Conservation (phyloP, 2,888 invertebrate species). For the Antitype chi region DNA sequence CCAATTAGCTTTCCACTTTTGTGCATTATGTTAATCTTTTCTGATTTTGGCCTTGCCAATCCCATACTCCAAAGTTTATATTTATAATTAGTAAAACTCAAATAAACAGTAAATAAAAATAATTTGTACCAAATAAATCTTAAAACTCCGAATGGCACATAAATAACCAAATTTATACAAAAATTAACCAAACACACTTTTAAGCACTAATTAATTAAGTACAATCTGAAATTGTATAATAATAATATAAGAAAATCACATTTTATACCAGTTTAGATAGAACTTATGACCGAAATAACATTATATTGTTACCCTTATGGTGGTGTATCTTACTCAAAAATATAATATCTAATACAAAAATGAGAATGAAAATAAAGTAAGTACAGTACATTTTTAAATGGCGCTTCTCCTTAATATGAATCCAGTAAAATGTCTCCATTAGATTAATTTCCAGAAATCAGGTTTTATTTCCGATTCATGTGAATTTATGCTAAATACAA, state of each 20-base stretch:
- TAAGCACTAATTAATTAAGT: slow-evolving; percentile 52
- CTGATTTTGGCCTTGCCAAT: background rate
- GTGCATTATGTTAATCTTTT: background rate
- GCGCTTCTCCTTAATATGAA: slow-evolving; percentile 8
- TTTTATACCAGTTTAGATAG: slow-evolving; percentile 15
- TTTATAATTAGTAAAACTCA: slow-evolving; percentile 11
- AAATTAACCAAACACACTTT: slow-evolving; percentile 12
- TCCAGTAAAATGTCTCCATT: slow-evolving; percentile 2
- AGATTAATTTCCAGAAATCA: too few species aligned
- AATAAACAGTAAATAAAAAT: slow-evolving; percentile 35
- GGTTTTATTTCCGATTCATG: background rate
- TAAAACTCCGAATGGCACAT: slow-evolving; percentile 51
- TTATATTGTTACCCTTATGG: slow-evolving; percentile 15
- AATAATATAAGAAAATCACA: slow-evolving; percentile 39
- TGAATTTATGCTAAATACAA: background rate
- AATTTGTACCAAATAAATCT: slow-evolving; percentile 55
- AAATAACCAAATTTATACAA: slow-evolving; percentile 21
- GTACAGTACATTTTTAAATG: slow-evolving; percentile 37
- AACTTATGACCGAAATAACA: background rate
- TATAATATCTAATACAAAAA: background rate
- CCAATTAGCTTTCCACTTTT: background rate
- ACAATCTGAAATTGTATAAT: slow-evolving; percentile 42
- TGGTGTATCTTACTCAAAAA: slow-evolving; percentile 1
- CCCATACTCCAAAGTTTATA: background rate
- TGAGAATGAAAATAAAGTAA: slow-evolving; percentile 6